phyloP scores from a whole-genome alignment of 2,797 vertebrate species.

The Champsocephalus esox region DNA sequence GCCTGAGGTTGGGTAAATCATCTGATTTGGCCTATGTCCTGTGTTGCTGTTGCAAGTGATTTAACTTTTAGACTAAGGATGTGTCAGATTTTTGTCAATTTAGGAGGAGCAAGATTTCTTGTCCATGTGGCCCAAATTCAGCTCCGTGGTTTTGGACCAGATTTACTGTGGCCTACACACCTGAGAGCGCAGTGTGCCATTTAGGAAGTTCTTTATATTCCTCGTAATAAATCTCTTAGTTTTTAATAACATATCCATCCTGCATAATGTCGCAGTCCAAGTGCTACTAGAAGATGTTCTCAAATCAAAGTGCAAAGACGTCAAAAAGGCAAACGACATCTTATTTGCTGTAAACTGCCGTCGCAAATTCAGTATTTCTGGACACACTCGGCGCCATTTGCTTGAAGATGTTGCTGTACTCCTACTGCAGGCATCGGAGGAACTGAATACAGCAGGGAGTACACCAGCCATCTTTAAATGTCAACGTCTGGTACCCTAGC shows the following conservation, averaged over 20 bases:
- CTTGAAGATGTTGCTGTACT: conserved; percentile 11
- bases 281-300: conserved; percentile 30
- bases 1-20: conserved; percentile 73
- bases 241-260: conserved; percentile 59
- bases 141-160: conserved; percentile 71
- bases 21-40: conserved; percentile 66
- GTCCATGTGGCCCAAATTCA: conserved; percentile 60
- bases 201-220: conserved; percentile 63
- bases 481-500: conserved; percentile 63
- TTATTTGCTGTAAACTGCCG: neutral
- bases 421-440: conserved; percentile 40
- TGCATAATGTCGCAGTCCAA: conserved; percentile 47
- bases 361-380: neutral
- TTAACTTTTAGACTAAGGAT: conserved; percentile 72
- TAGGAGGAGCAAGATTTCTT: conserved; percentile 67
- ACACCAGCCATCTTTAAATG: conserved; percentile 57
- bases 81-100: conserved; percentile 76
- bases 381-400: conserved; percentile 11
- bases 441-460: conserved; percentile 36
- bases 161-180: conserved; percentile 65
- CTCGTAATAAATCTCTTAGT: conserved; percentile 63
- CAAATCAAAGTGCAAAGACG: conserved; percentile 19
- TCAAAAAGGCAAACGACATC: neutral
- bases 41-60: conserved; percentile 63
- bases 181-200: conserved; percentile 56